These are phyloP conservation scores for Pampusana beccarii DNA, from an alignment of 2,113 vertebrate species.

Conservation along the genomic window DNA sequence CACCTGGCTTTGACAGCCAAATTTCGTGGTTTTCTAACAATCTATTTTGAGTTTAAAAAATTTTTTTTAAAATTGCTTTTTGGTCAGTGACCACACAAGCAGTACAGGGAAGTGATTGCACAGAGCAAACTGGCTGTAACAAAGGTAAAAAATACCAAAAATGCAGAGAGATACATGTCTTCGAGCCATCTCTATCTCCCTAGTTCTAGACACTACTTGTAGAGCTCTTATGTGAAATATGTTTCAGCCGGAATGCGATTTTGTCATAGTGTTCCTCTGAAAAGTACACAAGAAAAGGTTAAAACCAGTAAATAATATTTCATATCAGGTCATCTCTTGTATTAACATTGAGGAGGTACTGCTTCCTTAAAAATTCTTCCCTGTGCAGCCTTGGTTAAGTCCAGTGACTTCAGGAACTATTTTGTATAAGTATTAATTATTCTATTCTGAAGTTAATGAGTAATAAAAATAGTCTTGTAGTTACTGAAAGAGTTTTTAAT, in stretches of 20 bases:
- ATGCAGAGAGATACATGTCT: not conserved
- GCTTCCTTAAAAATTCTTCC: not conserved
- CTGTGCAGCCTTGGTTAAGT: not conserved
- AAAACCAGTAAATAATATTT: not conserved
- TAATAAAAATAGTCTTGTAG: not conserved
- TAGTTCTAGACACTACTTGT: not conserved
- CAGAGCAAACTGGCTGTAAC: not conserved
- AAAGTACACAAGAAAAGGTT: not conserved
- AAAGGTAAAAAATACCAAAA: not conserved
- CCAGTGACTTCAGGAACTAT: not conserved
- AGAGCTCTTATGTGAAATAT: not conserved
- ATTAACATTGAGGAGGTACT: not conserved
- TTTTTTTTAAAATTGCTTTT: not conserved
- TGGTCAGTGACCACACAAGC: not conserved
- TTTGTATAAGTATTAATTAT: not conserved
- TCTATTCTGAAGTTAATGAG: not conserved
- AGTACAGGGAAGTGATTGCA: not conserved
- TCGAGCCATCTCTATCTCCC: not conserved
- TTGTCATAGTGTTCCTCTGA: not conserved
- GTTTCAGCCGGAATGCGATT: not conserved
- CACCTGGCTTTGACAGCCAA: not conserved
- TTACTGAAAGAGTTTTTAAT: not conserved
- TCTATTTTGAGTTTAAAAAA: not conserved
- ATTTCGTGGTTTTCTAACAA: not conserved
- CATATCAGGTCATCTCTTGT: not conserved